Evolutionary conservation across 2,113 vertebrate genomes (phyloP).

Genomic region (Henicopernis longicauda): DNA sequence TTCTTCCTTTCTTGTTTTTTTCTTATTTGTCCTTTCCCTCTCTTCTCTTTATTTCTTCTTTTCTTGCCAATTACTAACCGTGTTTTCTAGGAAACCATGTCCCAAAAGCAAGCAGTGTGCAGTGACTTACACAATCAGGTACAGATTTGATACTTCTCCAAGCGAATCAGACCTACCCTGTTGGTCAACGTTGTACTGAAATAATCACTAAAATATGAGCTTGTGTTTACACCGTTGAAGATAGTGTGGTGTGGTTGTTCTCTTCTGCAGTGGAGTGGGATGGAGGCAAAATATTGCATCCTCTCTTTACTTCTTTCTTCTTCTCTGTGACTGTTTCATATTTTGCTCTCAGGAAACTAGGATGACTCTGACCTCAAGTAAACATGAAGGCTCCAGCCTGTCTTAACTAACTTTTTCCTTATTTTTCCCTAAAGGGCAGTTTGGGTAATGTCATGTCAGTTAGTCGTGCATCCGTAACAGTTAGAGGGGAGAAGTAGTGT

Average conservation of each 20-base stretch:
- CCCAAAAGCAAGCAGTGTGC: not conserved
- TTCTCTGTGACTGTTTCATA: not conserved
- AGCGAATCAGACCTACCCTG: not conserved
- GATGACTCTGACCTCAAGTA: not conserved
- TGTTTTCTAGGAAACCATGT: not conserved
- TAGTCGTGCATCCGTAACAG: not conserved
- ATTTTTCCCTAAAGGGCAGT: not conserved
- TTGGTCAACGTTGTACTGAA: not conserved
- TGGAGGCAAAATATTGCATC: not conserved
- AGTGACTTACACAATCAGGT: too few relatives aligned
- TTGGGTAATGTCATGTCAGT: not conserved
- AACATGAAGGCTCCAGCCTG: not conserved
- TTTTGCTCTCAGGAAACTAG: not conserved
- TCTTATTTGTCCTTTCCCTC: not conserved
- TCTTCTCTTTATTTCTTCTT: not conserved
- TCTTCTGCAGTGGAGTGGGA: not conserved
- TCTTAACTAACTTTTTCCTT: not conserved
- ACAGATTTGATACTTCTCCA: not conserved
- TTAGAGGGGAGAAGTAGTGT: not conserved
- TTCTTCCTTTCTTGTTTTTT: not conserved
- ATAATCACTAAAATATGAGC: not conserved
- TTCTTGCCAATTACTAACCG: not conserved
- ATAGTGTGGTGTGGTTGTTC: not conserved
- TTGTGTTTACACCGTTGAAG: not conserved
- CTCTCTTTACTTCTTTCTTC: not conserved